phyloP scores from a whole-genome alignment of 2,888 invertebrate genomes.

The Fragum sueziense region DNA sequence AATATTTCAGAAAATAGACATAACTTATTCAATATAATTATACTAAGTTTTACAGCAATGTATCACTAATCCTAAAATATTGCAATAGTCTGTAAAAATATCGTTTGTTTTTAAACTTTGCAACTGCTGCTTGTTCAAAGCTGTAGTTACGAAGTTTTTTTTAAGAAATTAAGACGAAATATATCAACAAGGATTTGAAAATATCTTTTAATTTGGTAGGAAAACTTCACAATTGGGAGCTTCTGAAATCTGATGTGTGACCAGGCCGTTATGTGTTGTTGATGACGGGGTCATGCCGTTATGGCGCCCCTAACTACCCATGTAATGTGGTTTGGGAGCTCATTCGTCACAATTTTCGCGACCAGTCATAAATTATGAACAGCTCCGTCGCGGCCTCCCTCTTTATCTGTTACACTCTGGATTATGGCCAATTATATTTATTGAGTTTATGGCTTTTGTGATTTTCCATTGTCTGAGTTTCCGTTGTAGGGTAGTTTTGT shows the following conservation, averaged over 20 bases:
- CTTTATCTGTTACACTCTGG: not conserved
- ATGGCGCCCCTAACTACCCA: not conserved
- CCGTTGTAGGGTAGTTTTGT: not conserved
- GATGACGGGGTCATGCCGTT: constrained; percentile 7
- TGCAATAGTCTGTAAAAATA: no score
- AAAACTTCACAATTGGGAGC: no score
- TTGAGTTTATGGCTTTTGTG: constrained; percentile 16
- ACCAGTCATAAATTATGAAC: constrained; percentile 24
- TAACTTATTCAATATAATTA: no score
- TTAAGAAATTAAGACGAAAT: no score
- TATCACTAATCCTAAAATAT: no score
- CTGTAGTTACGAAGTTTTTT: no score
- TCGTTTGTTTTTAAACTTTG: no score
- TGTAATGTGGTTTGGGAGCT: constrained; percentile 11
- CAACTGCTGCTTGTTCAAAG: no score
- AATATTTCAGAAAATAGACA: no score
- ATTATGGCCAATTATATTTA: constrained; percentile 21
- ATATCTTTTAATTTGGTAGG: no score
- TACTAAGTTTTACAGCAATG: no score
- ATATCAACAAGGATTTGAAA: no score
- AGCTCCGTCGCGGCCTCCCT: not conserved
- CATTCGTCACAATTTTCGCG: constrained; percentile 25
- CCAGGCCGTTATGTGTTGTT: not conserved
- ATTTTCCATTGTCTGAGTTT: not conserved
- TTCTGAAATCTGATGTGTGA: not conserved